phyloP scores from a whole-genome alignment of 2,797 vertebrate species.

The Leptatherina wallacei region DNA sequence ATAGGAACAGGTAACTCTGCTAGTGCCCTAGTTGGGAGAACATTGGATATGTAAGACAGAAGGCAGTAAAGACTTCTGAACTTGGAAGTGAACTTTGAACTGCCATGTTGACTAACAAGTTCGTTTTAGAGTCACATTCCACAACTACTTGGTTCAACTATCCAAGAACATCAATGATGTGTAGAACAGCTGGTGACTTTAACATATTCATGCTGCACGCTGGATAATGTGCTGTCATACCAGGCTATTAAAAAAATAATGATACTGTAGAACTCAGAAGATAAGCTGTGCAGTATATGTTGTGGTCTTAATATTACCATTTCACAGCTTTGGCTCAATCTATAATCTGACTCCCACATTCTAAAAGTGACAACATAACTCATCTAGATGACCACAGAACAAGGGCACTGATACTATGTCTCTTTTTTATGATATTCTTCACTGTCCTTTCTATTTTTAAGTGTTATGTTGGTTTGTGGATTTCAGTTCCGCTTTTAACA shows the following conservation, averaged over 20 bases:
- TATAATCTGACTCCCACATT: slow-evolving; percentile 6
- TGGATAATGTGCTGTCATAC: slow-evolving; percentile 10
- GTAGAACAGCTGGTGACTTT: neutral
- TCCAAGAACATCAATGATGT: neutral
- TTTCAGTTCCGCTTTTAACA: no score
- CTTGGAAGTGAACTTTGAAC: no score
- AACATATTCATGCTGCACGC: slow-evolving; percentile 29
- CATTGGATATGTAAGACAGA: no score
- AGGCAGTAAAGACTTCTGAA: no score
- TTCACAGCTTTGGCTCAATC: slow-evolving; percentile 11
- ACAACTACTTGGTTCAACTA: neutral
- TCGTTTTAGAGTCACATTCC: neutral
- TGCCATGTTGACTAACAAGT: no score
- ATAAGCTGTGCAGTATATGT: slow-evolving; percentile 11
- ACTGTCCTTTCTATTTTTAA: no score
- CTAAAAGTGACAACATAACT: slow-evolving; percentile 7
- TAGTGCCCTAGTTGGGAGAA: no score
- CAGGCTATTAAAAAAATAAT: slow-evolving; percentile 31
- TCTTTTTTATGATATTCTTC: no score
- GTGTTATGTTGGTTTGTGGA: no score
- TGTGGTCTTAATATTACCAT: slow-evolving; percentile 6
- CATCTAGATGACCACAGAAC: slow-evolving; percentile 2
- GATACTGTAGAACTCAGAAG: slow-evolving; percentile 18
- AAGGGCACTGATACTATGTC: neutral
- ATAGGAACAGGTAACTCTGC: no score